Evolutionary conservation across 2,797 vertebrate species (phyloP).

Genomic region (Sebastes umbrosus): DNA sequence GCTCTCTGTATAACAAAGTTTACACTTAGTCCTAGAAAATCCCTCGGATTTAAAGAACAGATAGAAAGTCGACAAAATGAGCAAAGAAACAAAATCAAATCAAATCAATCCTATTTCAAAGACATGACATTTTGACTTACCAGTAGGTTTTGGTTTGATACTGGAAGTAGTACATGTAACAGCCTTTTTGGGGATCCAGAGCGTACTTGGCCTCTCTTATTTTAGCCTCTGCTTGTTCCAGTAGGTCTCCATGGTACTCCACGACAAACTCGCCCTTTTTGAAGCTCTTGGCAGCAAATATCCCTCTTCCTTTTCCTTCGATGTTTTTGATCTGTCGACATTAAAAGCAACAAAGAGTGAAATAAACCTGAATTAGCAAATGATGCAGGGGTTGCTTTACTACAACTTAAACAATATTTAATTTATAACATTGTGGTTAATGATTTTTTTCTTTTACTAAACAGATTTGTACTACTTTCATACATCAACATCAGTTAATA

Average conservation of each 20-base stretch:
- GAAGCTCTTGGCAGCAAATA: slow-evolving; percentile 88
- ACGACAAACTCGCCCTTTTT: slow-evolving; percentile 92
- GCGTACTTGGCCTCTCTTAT: slow-evolving; percentile 87
- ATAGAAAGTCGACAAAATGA: neutral
- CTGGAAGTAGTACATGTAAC: slow-evolving; percentile 99
- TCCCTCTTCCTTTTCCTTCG: slow-evolving; percentile 91
- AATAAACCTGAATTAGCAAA: too few species aligned
- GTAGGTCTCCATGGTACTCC: slow-evolving; percentile 94
- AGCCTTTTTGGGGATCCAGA: slow-evolving; percentile 91
- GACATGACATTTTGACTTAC: slow-evolving; percentile 75
- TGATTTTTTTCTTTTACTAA: too few species aligned
- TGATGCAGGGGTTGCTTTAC: too few species aligned
- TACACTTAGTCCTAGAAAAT: neutral
- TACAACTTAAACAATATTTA: too few species aligned
- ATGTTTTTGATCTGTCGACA: slow-evolving; percentile 87
- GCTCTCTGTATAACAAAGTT: neutral
- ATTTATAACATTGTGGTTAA: too few species aligned
- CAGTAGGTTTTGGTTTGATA: slow-evolving; percentile 93
- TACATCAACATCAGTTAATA: too few species aligned
- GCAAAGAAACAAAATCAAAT: neutral
- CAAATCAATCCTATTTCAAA: neutral
- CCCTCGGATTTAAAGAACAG: neutral
- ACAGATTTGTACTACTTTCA: too few species aligned
- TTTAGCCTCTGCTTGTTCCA: slow-evolving; percentile 89
- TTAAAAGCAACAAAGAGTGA: neutral